phyloP scores from a whole-genome alignment of 2,888 invertebrate genomes.

The Liopterus haemorrhoidalis region DNA sequence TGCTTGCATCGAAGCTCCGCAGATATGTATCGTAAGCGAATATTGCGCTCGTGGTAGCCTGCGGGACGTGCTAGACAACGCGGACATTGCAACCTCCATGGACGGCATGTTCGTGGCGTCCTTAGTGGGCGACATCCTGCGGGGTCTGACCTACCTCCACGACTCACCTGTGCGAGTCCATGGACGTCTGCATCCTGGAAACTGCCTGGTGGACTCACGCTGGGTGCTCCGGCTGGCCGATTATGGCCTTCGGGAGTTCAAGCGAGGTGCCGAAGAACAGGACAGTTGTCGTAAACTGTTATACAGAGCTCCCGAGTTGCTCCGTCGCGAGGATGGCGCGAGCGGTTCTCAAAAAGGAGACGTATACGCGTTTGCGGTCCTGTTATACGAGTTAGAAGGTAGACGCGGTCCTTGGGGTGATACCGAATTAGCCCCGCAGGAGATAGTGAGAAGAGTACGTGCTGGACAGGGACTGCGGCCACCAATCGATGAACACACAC shows the following conservation, averaged over 20 bases:
- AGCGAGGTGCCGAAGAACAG: slow-evolving; percentile 66
- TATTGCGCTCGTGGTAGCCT: slow-evolving; percentile 84
- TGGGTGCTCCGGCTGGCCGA: slow-evolving; percentile 93
- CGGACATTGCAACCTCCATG: slow-evolving; percentile 89
- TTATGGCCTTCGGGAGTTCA: slow-evolving; percentile 84
- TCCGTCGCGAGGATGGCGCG: slow-evolving; percentile 48
- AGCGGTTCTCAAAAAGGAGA: slow-evolving; percentile 70
- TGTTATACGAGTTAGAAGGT: slow-evolving; percentile 83
- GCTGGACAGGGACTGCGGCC: no score
- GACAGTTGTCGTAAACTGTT: no score
- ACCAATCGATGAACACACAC: slow-evolving; percentile 71
- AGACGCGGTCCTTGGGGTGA: slow-evolving; percentile 81
- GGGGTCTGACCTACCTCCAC: slow-evolving; percentile 87
- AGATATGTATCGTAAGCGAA: slow-evolving; percentile 82
- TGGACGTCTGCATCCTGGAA: slow-evolving; percentile 81
- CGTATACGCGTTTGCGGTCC: slow-evolving; percentile 79
- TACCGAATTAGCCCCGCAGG: slow-evolving; percentile 58
- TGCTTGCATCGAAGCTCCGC: slow-evolving; percentile 84
- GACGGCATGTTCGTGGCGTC: slow-evolving; percentile 97
- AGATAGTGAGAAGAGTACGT: slow-evolving; percentile 59
- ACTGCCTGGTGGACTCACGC: slow-evolving; percentile 89
- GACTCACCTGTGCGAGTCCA: slow-evolving; percentile 81
- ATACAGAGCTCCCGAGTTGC: slow-evolving; percentile 76
- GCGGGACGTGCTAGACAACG: slow-evolving; percentile 89
- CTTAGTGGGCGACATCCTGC: slow-evolving; percentile 86